These are phyloP conservation scores for Hylyphantes graminicola DNA, from an alignment of 1,140 invertebrate genomes.

Conservation along the genomic window DNA sequence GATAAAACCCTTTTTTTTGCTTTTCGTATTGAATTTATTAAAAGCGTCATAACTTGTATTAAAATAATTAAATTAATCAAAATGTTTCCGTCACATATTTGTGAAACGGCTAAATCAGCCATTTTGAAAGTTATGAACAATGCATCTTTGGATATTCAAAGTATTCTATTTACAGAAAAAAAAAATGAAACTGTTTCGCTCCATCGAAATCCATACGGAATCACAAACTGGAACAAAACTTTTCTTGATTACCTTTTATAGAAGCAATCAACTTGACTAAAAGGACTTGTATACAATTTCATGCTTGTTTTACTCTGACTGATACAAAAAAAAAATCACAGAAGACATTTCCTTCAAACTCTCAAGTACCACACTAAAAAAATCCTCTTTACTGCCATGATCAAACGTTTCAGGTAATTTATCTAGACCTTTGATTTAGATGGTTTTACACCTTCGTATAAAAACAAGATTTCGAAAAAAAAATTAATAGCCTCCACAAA, in stretches of 20 bases:
- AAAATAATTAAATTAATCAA: too few species aligned
- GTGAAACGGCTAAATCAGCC: too few species aligned
- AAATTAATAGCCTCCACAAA: slow-evolving; percentile 25
- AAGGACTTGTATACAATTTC: slow-evolving; percentile 17
- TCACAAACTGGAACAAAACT: slow-evolving; percentile 23
- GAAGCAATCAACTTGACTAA: too few species aligned
- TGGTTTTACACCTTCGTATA: slow-evolving; percentile 43
- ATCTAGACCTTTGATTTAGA: slow-evolving; percentile 26
- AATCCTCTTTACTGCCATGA: background rate
- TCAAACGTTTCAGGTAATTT: background rate
- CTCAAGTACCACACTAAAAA: background rate
- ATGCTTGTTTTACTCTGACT: slow-evolving; percentile 22
- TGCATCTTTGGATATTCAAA: too few species aligned
- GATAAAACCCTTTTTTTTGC: too few species aligned
- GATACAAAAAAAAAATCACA: slow-evolving; percentile 13
- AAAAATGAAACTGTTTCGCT: background rate
- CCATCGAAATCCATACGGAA: background rate
- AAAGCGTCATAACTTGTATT: too few species aligned
- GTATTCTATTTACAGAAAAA: too few species aligned
- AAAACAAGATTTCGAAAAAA: background rate
- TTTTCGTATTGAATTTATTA: too few species aligned
- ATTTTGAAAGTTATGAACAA: too few species aligned
- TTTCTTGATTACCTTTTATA: background rate
- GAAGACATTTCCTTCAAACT: background rate
- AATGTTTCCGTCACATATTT: too few species aligned